These are phyloP conservation scores for Pseudanteris insignis DNA, from an alignment of 2,888 invertebrate species.

Conservation along the genomic window DNA sequence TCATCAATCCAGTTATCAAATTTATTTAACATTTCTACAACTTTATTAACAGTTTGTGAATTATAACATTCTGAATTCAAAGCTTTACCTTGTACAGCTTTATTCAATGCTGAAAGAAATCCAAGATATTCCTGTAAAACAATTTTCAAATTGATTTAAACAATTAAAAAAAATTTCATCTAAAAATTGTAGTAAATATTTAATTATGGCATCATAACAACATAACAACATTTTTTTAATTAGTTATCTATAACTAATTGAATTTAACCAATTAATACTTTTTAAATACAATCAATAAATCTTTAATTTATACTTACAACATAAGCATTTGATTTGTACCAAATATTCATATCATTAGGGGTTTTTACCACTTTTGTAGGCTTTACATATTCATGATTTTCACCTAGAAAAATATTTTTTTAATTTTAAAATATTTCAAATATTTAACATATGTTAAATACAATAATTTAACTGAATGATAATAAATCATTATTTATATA, in stretches of 20 bases:
- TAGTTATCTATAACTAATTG: neutral
- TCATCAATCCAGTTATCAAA: constrained; percentile 80
- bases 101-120: constrained; percentile 87
- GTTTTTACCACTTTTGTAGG: constrained; percentile 75
- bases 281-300: no score
- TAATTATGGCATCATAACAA: no score
- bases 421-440: constrained; percentile 52
- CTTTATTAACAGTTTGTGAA: constrained; percentile 72
- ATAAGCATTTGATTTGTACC: constrained; percentile 89
- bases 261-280: no score
- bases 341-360: constrained; percentile 77
- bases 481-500: no score
- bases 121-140: constrained; percentile 79
- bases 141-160: no score
- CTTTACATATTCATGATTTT: constrained; percentile 72
- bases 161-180: no score
- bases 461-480: neutral
- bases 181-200: no score
- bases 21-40: constrained; percentile 76
- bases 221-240: no score
- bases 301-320: constrained; percentile 72
- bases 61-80: constrained; percentile 72
- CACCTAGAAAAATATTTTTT: no score
- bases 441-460: neutral
- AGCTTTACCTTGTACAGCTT: constrained; percentile 83